These are phyloP conservation scores for Pollenia angustigena DNA, from an alignment of 2,888 invertebrate species.

Conservation along the genomic window DNA sequence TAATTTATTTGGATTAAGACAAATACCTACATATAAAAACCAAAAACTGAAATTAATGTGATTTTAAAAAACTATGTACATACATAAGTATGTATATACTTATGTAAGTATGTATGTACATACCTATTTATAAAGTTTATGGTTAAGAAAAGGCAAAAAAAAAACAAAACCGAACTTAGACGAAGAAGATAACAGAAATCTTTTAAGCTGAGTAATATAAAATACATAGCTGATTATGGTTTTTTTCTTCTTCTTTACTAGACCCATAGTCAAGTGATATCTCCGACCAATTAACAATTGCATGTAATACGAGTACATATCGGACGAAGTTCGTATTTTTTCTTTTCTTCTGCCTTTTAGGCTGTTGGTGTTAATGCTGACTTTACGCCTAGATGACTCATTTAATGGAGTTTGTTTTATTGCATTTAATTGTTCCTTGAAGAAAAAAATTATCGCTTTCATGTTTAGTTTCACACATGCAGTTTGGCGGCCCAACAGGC, in stretches of 20 bases:
- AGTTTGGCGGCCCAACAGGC: neutral
- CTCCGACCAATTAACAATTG: constrained; percentile 63
- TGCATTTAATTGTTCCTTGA: constrained; percentile 63
- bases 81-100: neutral
- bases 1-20: constrained; percentile 34
- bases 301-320: constrained; percentile 59
- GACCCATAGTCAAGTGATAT: constrained; percentile 48
- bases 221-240: neutral
- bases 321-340: neutral
- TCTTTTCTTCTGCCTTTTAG: constrained; percentile 21
- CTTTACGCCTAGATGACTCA: constrained; percentile 67
- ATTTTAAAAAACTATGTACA: neutral
- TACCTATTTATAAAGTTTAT: neutral
- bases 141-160: constrained; percentile 10
- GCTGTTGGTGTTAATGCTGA: constrained; percentile 49
- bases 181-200: constrained; percentile 28
- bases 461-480: constrained; percentile 56
- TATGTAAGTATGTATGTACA: neutral
- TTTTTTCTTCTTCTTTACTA: neutral
- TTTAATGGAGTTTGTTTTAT: constrained; percentile 52
- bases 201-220: constrained; percentile 29
- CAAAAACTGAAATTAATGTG: constrained; percentile 3
- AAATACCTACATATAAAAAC: neutral
- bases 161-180: constrained; percentile 5
- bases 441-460: constrained; percentile 66